Evolutionary conservation across 2,888 invertebrate species (phyloP).

Genomic region (Ennomos quercinarius): DNA sequence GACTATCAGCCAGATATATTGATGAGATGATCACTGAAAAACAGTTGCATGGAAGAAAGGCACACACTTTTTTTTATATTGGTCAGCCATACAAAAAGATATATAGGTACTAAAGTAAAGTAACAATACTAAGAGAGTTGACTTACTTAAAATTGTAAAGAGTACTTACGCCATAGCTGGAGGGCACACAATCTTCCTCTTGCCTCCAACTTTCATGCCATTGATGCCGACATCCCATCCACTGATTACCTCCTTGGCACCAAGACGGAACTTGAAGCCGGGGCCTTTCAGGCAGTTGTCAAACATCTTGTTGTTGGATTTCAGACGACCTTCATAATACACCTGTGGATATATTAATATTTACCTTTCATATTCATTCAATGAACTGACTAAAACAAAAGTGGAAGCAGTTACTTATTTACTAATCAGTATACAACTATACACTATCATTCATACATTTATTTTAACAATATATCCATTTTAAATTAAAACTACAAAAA

Average conservation of each 20-base stretch:
- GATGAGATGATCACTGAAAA: no score
- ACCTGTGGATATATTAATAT: slow-evolving; percentile 76
- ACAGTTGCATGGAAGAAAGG: no score
- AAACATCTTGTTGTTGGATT: slow-evolving; percentile 94
- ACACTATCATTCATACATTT: no score
- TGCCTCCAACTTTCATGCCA: slow-evolving; percentile 98
- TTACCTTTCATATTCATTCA: no score
- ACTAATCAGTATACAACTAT: no score
- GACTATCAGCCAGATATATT: no score
- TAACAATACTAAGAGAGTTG: background rate
- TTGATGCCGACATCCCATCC: slow-evolving; percentile 96
- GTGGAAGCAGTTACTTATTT: no score
- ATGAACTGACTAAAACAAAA: no score
- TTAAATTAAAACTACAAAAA: no score
- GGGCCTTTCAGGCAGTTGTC: slow-evolving; percentile 91
- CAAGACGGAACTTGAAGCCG: slow-evolving; percentile 94
- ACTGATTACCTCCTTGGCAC: slow-evolving; percentile 94
- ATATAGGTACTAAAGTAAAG: background rate
- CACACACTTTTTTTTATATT: background rate
- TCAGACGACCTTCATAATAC: slow-evolving; percentile 94
- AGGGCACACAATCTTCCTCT: slow-evolving; percentile 93
- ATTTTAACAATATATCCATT: no score
- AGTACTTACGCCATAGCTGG: slow-evolving; percentile 92
- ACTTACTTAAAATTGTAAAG: background rate
- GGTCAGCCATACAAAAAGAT: no score